phyloP scores from a whole-genome alignment of 2,797 vertebrate genomes.

The Anguilla pacifica region DNA sequence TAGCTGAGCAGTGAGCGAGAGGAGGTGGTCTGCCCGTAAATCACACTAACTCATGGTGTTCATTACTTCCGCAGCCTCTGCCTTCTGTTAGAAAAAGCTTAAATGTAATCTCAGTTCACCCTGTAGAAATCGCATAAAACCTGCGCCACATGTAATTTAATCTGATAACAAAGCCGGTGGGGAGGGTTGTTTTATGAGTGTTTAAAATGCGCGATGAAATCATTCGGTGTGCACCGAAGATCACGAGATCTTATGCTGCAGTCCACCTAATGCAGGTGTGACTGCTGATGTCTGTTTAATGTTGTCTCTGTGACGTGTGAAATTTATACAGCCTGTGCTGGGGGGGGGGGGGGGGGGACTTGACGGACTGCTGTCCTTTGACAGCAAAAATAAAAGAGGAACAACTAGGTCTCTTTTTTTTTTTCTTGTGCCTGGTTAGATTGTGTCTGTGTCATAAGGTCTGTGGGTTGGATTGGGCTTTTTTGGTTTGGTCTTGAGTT shows the following conservation, averaged over 20 bases:
- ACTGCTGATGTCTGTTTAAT: neutral
- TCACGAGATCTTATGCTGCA: neutral
- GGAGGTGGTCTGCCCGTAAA: neutral
- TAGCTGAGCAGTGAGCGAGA: too few species aligned
- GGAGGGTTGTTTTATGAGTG: conserved; percentile 7
- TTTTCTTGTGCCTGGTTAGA: neutral
- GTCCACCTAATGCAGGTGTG: neutral
- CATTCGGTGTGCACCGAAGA: neutral
- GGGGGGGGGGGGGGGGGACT: neutral
- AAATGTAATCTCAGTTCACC: neutral
- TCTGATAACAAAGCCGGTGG: conserved; percentile 10
- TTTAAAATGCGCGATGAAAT: neutral
- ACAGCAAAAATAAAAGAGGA: neutral
- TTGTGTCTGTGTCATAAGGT: neutral
- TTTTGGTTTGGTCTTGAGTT: neutral
- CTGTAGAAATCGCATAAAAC: neutral
- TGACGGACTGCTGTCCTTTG: neutral
- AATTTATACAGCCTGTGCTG: neutral
- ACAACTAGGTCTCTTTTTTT: neutral
- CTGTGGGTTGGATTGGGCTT: neutral
- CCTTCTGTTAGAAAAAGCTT: neutral
- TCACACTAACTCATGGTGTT: neutral
- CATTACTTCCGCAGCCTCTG: neutral
- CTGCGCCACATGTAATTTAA: neutral
- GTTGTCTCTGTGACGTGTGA: neutral